Percentiles rank a stretch among this genome's conserved stretches.
Evolutionary conservation across 2,888 invertebrate genomes (phyloP).

Genomic region (Eupeodes latifasciatus): DNA sequence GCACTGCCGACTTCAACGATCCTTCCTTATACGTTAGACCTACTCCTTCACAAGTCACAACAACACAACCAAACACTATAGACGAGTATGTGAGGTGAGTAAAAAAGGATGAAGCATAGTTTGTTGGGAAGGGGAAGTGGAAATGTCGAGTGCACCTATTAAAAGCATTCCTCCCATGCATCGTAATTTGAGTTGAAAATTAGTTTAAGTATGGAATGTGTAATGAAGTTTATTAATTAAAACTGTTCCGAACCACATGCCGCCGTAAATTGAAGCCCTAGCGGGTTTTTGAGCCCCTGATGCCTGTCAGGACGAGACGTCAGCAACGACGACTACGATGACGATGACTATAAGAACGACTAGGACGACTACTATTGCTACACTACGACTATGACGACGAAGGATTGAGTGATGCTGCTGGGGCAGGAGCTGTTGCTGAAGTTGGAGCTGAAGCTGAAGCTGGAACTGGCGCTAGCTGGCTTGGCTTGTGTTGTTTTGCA

Average conservation of each 20-base stretch:
- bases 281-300: slow-evolving; percentile 70
- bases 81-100: slow-evolving; percentile 24
- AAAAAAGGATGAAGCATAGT: slow-evolving; percentile 8
- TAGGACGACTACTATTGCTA: slow-evolving; percentile 1
- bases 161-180: slow-evolving; percentile 78
- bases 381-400: slow-evolving; percentile 1
- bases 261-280: slow-evolving; percentile 75
- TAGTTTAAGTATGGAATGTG: slow-evolving; percentile 79
- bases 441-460: no score
- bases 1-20: slow-evolving; percentile 16
- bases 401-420: slow-evolving; percentile 62
- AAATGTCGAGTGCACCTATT: slow-evolving; percentile 78
- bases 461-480: no score
- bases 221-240: slow-evolving; percentile 79
- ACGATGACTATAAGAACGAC: no score
- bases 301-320: slow-evolving; percentile 54
- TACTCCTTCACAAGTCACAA: no score
- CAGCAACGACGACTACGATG: no score
- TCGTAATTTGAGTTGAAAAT: slow-evolving; percentile 79
- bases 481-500: slow-evolving; percentile 57
- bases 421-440: no score
- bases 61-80: neutral
- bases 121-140: slow-evolving; percentile 24
- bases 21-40: slow-evolving; percentile 3
- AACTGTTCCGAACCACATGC: slow-evolving; percentile 77